These are phyloP conservation scores for Conus ventricosus DNA, from an alignment of 1,140 invertebrate genomes.

Conservation along the genomic window DNA sequence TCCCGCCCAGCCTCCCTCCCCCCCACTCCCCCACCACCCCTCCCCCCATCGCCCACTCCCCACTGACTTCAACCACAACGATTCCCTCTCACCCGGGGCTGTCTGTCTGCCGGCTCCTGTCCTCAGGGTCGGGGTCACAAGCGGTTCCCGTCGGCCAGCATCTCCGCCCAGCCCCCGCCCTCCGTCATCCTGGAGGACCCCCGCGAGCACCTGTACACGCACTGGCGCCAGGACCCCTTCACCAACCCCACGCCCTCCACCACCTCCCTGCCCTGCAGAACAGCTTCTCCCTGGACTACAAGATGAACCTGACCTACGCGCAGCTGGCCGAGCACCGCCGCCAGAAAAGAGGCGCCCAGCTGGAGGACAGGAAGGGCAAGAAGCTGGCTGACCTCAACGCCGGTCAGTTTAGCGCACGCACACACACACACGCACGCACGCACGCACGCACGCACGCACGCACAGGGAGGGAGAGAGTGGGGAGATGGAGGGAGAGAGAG, in stretches of 20 bases:
- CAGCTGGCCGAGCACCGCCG: slow-evolving; percentile 58
- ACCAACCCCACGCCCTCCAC: slow-evolving; percentile 43
- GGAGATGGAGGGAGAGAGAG: no score
- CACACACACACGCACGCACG: no score
- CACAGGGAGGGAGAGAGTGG: no score
- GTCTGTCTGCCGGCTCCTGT: neutral
- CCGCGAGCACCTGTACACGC: slow-evolving; percentile 54
- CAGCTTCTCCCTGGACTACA: slow-evolving; percentile 59
- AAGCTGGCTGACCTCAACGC: slow-evolving; percentile 50
- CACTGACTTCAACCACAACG: no score
- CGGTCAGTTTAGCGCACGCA: slow-evolving; percentile 32
- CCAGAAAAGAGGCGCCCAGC: slow-evolving; percentile 46
- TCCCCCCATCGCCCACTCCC: no score
- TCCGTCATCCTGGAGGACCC: slow-evolving; percentile 57
- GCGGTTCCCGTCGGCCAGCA: slow-evolving; percentile 48
- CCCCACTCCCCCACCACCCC: no score
- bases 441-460: no score
- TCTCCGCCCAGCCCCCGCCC: slow-evolving; percentile 42
- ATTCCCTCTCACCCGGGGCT: no score
- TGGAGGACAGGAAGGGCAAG: slow-evolving; percentile 53
- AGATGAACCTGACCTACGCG: slow-evolving; percentile 59
- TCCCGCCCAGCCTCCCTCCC: no score
- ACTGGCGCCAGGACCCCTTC: slow-evolving; percentile 52
- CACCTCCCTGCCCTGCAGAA: slow-evolving; percentile 58
- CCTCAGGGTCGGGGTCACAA: slow-evolving; percentile 39